Evolutionary conservation across 2,888 invertebrate species (phyloP), one percentile per base, ranked within the genome.

Genomic region (Andrena fulva): DNA sequence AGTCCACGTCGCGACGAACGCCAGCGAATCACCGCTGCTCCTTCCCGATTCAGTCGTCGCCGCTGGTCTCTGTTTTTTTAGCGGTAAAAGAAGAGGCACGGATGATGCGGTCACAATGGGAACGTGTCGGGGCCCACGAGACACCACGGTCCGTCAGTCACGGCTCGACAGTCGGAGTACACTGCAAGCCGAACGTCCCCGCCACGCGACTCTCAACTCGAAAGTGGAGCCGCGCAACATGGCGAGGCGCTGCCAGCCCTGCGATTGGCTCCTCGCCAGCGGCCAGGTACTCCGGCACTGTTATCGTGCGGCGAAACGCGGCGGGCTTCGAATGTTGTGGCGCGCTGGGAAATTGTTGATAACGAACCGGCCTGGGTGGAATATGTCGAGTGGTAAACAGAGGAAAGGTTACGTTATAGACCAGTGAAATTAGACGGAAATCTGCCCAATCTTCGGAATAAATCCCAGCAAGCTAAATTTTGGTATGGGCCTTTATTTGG

Each of bases 211-310:
- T 90, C 87, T 86, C 74, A 86, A 89, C 88, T 90, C 89, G 90
- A 91, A 91, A 90, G 91, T 89, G 80, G 86, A 87, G 85, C 90
- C 91, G 92, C 90, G 91, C 92, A 92, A 92, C 90, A 92, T 92
- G 92, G 92, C 91, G 85, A 87, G 86, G 77, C 64, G 24, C 66
- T 63, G 33, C 52, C 56, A 48, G 75, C 82, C 48, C 68, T 76
- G 64, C 64, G 68, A 82, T 82, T 82, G 82, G 82, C 67, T 75
- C 54, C 2, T 8, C 35, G 10, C 24, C 12, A 20, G 12, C 56
- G 50, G 35, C 35, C 84, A 77, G 77, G 84, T 77, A 80, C 66
- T 12, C 68, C 54, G 35, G 3, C 33, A 29, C 66, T 77, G 69
- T 82, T 82, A 82, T 84, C 82, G 82, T 16, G n/a, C 24, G 16